Percentiles rank a stretch among this genome's conserved stretches.
These are phyloP conservation scores for Tipula confusa DNA, from an alignment of 2,888 invertebrate species.

Conservation along the genomic window DNA sequence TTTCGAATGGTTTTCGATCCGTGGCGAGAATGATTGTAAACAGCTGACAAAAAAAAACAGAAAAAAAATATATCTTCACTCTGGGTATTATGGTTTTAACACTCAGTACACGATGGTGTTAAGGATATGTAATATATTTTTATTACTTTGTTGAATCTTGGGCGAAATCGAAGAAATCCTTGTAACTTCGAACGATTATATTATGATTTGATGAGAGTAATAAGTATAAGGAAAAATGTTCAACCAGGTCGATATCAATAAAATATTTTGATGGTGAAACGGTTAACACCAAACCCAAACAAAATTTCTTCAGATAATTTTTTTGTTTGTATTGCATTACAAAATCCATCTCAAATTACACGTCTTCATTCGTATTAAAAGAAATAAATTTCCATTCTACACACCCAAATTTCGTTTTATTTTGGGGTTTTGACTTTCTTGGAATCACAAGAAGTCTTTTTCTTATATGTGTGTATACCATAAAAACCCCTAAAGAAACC, in stretches of 20 bases:
- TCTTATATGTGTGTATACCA: not conserved
- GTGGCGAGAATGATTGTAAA: not conserved
- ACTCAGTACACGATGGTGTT: not conserved
- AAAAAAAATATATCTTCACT: too few species aligned
- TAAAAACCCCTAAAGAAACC: not conserved
- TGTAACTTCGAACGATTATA: not conserved
- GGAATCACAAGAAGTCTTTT: not conserved
- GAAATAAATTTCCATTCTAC: not conserved
- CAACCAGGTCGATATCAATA: not conserved
- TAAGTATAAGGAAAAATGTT: not conserved
- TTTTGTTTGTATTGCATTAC: not conserved
- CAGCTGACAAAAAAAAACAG: constrained; percentile 25
- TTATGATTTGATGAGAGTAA: not conserved
- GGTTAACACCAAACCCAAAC: not conserved
- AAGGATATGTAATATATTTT: not conserved
- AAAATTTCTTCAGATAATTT: not conserved
- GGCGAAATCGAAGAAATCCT: not conserved
- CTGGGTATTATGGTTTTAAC: not conserved
- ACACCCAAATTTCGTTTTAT: not conserved
- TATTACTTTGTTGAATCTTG: not conserved
- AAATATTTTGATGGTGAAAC: not conserved
- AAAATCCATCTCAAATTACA: not conserved
- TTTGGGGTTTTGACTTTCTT: not conserved
- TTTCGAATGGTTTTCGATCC: not conserved
- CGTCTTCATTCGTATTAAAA: not conserved